A percentile compares a stretch with the other conserved stretches of the same genome.
Evolutionary conservation across 2,113 vertebrate genomes (phyloP).

Genomic region (Rostratula benghalensis): DNA sequence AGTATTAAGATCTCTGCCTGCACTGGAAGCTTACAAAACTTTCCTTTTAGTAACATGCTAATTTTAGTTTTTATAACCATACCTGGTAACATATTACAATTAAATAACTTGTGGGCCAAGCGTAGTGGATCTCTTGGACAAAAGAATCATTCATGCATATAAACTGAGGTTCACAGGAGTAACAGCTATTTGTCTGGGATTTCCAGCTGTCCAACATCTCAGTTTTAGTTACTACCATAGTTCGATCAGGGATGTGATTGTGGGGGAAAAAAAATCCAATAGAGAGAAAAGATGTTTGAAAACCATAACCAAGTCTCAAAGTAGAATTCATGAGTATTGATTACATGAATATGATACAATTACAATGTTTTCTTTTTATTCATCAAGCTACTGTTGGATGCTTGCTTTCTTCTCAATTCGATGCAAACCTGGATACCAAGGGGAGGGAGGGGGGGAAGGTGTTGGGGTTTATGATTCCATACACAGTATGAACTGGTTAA

Average conservation of each 20-base stretch:
- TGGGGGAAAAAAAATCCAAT: rapidly evolving
- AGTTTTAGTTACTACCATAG: not conserved
- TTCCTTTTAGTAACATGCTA: not conserved
- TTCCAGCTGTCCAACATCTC: not conserved
- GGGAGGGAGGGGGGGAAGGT: too few relatives aligned
- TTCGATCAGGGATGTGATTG: not conserved
- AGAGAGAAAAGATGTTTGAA: not conserved
- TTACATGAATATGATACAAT: not conserved
- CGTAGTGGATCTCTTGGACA: not conserved
- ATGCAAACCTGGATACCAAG: not conserved
- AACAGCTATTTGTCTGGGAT: not conserved
- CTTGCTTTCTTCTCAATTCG: not conserved
- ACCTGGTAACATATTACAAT: not conserved
- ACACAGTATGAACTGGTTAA: not conserved
- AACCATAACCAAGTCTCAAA: not conserved
- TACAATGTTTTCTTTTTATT: not conserved
- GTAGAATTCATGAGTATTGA: not conserved
- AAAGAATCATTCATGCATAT: not conserved
- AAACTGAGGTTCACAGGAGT: not conserved
- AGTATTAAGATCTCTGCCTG: not conserved
- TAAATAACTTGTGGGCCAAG: not conserved
- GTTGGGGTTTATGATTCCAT: not conserved
- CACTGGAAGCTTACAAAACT: not conserved
- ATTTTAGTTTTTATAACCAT: not conserved
- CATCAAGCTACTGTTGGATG: not conserved